Evolutionary conservation across 2,888 invertebrate species (phyloP).

Genomic region (Metacarcinus magister): DNA sequence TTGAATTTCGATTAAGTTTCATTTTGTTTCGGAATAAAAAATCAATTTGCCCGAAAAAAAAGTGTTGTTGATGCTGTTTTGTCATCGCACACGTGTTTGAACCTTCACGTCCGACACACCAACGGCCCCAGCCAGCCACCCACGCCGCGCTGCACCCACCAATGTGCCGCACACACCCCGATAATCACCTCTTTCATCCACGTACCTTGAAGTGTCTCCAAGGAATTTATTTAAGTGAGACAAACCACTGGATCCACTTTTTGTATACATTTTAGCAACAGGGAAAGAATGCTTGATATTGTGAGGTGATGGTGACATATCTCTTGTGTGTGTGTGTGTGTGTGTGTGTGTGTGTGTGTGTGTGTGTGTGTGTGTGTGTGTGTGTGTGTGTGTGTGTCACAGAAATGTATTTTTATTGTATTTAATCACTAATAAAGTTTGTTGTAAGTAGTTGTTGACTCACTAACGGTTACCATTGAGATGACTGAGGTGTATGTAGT

Average conservation of each 20-base stretch:
- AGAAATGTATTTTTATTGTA: not conserved
- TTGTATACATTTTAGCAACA: not conserved
- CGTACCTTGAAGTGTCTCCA: not conserved
- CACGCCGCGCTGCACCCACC: not conserved
- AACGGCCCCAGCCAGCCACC: not conserved
- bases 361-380: conserved; percentile 56
- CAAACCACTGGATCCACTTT: not conserved
- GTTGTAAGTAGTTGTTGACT: not conserved
- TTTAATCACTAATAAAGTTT: not conserved
- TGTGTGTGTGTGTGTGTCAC: conserved; percentile 55
- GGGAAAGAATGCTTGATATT: not conserved
- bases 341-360: conserved; percentile 54
- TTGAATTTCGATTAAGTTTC: not conserved
- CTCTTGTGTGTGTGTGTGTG: conserved; percentile 17
- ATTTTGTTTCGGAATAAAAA: not conserved
- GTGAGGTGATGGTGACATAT: no score
- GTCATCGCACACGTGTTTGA: not conserved
- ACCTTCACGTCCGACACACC: not conserved
- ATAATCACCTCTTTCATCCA: not conserved
- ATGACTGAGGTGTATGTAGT: not conserved
- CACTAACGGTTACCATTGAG: not conserved
- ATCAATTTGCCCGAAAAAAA: not conserved
- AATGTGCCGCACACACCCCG: not conserved
- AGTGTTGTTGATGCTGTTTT: not conserved
- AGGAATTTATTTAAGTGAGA: not conserved